These are phyloP conservation scores for Rhagoletis zephyria DNA, from an alignment of 1,140 invertebrate species.

Conservation along the genomic window DNA sequence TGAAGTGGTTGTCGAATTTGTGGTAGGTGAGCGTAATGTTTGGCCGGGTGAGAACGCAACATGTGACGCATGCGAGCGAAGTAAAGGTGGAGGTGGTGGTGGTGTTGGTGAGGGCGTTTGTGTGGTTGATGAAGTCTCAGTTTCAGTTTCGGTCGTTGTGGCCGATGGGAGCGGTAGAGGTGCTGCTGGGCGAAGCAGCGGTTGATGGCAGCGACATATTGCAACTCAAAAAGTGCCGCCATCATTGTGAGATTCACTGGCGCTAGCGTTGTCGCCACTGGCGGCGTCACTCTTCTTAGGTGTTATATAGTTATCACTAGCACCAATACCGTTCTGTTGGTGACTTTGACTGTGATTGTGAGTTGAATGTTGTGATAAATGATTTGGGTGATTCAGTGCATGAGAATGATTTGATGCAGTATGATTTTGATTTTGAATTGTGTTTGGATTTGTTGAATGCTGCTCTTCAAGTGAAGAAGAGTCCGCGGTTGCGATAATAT, in stretches of 20 bases:
- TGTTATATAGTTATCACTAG: background rate
- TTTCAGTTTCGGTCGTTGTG: conserved; percentile 54
- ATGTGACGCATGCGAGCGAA: conserved; percentile 10
- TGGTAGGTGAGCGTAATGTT: background rate
- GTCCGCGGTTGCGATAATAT: conserved; percentile 59
- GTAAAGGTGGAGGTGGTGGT: background rate
- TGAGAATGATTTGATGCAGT: conserved; percentile 64
- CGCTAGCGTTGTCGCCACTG: background rate
- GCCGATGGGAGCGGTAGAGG: conserved; percentile 59
- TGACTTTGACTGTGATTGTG: conserved; percentile 60
- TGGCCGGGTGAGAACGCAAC: background rate
- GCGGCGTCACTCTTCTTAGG: background rate
- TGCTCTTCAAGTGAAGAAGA: conserved; percentile 57
- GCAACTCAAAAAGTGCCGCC: conserved; percentile 73
- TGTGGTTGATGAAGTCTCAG: conserved; percentile 70
- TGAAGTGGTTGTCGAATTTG: background rate
- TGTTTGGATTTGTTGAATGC: conserved; percentile 60
- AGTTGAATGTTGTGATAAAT: conserved; percentile 54
- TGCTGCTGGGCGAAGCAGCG: conserved; percentile 55
- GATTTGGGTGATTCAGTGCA: conserved; percentile 55
- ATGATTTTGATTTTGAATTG: conserved; percentile 60
- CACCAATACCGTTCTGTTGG: conserved; percentile 59
- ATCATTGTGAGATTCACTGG: conserved; percentile 29
- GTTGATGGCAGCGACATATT: conserved; percentile 73
- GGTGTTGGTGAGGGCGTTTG: conserved; percentile 60